Conservation (phyloP, 1,140 invertebrate genomes). For the Leptoteleia sp. region DNA sequence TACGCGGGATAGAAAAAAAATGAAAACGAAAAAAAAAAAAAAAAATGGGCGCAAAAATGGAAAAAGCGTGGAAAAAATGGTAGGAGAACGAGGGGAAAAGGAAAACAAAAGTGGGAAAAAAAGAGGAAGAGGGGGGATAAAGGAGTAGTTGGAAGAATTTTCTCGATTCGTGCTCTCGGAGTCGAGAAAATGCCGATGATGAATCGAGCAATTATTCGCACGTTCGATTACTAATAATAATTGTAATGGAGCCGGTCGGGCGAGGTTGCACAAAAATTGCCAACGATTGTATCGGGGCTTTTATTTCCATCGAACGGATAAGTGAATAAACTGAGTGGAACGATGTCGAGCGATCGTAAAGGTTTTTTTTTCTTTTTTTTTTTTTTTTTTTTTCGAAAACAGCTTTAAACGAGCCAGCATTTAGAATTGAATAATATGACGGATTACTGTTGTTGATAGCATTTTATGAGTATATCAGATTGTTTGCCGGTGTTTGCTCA, state of each 20-base stretch:
- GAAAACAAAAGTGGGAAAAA: too few relatives aligned
- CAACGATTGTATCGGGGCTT: constrained; percentile 43
- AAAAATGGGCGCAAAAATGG: not conserved
- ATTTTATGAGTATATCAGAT: too few relatives aligned
- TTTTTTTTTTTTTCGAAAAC: too few relatives aligned
- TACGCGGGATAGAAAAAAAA: constrained; percentile 3
- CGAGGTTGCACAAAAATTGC: constrained; percentile 42
- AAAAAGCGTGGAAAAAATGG: too few relatives aligned
- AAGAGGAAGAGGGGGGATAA: too few relatives aligned
- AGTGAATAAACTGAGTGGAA: constrained; percentile 39
- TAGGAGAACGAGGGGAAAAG: too few relatives aligned
- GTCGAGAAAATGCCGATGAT: constrained; percentile 31
- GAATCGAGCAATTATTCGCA: constrained; percentile 35
- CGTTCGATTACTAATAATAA: constrained; percentile 42
- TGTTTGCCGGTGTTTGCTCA: too few relatives aligned
- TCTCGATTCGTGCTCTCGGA: too few relatives aligned
- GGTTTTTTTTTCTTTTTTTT: too few relatives aligned
- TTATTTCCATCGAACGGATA: constrained; percentile 34
- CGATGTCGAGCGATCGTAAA: constrained; percentile 18
- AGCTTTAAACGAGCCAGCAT: not conserved
- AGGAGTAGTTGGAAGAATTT: too few relatives aligned
- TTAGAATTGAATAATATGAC: too few relatives aligned
- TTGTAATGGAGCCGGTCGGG: constrained; percentile 21
- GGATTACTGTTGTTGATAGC: too few relatives aligned
- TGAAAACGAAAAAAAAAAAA: constrained; percentile 2